These are phyloP conservation scores for Pogonocherus hispidulus DNA, from an alignment of 2,888 invertebrate species.

Conservation along the genomic window DNA sequence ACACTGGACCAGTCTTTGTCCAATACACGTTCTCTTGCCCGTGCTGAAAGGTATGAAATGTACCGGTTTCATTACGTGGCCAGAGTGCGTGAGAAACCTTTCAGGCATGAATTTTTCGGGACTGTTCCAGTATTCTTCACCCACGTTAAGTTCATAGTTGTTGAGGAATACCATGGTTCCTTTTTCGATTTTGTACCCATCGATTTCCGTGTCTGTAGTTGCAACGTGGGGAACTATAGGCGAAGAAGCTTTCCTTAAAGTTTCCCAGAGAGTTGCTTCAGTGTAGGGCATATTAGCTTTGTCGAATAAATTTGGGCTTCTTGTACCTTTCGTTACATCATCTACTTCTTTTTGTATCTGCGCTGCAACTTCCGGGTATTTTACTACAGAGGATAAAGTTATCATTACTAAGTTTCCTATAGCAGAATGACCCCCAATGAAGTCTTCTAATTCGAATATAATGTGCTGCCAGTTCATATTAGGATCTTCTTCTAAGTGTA, in stretches of 20 bases:
- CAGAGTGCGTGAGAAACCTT: conserved; percentile 74
- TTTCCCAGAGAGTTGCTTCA: conserved; percentile 86
- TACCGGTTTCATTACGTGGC: conserved; percentile 72
- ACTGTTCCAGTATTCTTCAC: conserved; percentile 80
- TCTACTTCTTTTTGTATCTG: conserved; percentile 81
- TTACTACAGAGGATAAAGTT: conserved; percentile 78
- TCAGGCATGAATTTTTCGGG: conserved; percentile 82
- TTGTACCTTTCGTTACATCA: conserved; percentile 70
- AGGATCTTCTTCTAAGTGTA: conserved; percentile 73
- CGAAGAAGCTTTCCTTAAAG: conserved; percentile 84
- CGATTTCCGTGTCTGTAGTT: conserved; percentile 80
- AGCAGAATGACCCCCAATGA: conserved; percentile 90
- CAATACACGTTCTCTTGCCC: conserved; percentile 89
- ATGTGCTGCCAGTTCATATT: conserved; percentile 83
- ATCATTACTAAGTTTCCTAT: conserved; percentile 88
- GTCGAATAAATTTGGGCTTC: conserved; percentile 77
- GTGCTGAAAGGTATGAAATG: conserved; percentile 90
- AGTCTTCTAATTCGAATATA: conserved; percentile 87
- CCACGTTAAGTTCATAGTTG: conserved; percentile 85
- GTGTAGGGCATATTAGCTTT: conserved; percentile 81
- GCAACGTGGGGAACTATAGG: conserved; percentile 94
- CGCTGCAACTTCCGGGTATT: conserved; percentile 76
- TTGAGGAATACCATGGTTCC: conserved; percentile 88
- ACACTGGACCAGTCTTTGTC: conserved; percentile 83
- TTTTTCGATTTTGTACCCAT: conserved; percentile 80